phyloP scores from a whole-genome alignment of 2,888 invertebrate species.

The Thera britannica region DNA sequence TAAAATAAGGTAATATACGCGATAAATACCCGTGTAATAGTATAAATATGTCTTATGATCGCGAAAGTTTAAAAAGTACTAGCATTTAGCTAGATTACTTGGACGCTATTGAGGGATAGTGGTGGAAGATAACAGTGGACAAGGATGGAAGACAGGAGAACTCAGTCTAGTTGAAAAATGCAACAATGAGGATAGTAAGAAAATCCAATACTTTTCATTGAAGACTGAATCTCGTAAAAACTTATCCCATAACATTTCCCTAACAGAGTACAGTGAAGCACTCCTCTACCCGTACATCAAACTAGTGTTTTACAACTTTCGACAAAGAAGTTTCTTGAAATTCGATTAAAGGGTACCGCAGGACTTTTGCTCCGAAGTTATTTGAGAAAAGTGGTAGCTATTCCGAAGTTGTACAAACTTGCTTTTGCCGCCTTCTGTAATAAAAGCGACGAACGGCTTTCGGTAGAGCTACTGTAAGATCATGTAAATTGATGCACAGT shows the following conservation, averaged over 20 bases:
- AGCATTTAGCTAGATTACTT: too few relatives aligned
- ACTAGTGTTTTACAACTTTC: slow-evolving; percentile 58
- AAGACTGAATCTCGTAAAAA: slow-evolving; percentile 22
- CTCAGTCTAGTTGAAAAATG: neutral
- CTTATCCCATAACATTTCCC: slow-evolving; percentile 15
- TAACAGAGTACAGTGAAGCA: slow-evolving; percentile 17
- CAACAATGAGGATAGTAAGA: neutral
- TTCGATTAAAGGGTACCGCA: slow-evolving; percentile 69
- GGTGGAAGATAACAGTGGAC: too few relatives aligned
- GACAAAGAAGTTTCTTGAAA: slow-evolving; percentile 63
- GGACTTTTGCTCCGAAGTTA: slow-evolving; percentile 58
- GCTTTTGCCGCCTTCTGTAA: slow-evolving; percentile 32
- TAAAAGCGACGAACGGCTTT: slow-evolving; percentile 25
- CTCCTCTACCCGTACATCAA: slow-evolving; percentile 30
- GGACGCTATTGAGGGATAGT: too few relatives aligned
- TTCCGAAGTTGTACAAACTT: slow-evolving; percentile 47
- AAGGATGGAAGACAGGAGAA: too few relatives aligned
- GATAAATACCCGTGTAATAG: too few relatives aligned
- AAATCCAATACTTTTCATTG: neutral
- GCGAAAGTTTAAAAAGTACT: too few relatives aligned
- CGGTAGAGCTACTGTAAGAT: slow-evolving; percentile 17
- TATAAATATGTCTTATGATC: too few relatives aligned
- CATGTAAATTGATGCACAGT: slow-evolving; percentile 28
- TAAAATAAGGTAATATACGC: too few relatives aligned
- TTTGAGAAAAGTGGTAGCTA: slow-evolving; percentile 51